These are phyloP conservation scores for Apistogramma diplotaenia DNA, from an alignment of 2,113 vertebrate genomes.

Conservation along the genomic window DNA sequence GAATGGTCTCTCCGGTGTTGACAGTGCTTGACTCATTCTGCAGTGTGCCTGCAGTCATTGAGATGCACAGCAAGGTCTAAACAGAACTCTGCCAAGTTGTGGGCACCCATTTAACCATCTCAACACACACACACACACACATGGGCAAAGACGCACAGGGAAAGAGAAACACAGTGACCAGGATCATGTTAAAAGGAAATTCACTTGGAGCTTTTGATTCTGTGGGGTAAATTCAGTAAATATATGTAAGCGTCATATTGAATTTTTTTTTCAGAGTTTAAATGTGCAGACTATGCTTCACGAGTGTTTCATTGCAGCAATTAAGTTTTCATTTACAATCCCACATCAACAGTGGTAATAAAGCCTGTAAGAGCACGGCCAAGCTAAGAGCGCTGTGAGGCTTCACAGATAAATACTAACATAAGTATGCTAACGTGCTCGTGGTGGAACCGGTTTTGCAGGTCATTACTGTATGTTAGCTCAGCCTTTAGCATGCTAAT, in stretches of 20 bases:
- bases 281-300: neutral
- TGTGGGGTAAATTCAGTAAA: neutral
- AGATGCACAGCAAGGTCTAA: constrained; percentile 64
- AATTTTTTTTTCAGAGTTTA: neutral
- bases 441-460: neutral
- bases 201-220: neutral
- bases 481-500: neutral
- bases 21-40: constrained; percentile 55
- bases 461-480: neutral
- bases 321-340: neutral
- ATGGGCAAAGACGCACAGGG: constrained; percentile 15
- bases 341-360: neutral
- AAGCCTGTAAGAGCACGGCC: neutral
- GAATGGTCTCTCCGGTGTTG: constrained; percentile 44
- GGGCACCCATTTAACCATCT: constrained; percentile 51
- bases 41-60: constrained; percentile 62
- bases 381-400: neutral
- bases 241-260: neutral
- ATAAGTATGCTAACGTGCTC: neutral
- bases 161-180: neutral
- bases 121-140: neutral
- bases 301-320: neutral
- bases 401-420: neutral
- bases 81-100: constrained; percentile 64
- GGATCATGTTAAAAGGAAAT: constrained; percentile 16